Evolutionary conservation across 2,113 vertebrate species (phyloP).

Genomic region (Peromyscus leucopus): DNA sequence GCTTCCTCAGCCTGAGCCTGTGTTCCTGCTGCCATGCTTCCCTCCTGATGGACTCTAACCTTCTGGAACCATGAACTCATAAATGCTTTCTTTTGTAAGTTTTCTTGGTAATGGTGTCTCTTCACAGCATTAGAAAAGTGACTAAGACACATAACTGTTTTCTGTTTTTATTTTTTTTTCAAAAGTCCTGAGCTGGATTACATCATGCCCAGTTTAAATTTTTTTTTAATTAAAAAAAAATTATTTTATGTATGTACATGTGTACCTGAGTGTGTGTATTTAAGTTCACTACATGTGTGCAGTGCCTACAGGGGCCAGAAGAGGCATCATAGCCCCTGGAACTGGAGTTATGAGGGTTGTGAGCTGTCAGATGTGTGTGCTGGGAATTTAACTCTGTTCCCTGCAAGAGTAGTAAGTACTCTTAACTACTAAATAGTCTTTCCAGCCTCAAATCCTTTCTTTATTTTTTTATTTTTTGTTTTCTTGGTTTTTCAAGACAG

Average conservation of each 20-base stretch:
- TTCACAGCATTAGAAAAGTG: neutral
- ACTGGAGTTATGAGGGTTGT: neutral
- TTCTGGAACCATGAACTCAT: neutral
- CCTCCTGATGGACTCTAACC: neutral
- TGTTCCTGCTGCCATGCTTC: neutral
- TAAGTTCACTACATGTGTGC: neutral
- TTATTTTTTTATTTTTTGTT: neutral
- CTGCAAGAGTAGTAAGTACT: neutral
- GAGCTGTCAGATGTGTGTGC: neutral
- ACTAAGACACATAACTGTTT: neutral
- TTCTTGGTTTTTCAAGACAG: too few species aligned
- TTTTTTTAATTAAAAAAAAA: neutral
- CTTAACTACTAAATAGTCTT: neutral
- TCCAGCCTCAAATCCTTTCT: neutral
- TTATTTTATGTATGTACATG: neutral
- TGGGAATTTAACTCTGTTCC: neutral
- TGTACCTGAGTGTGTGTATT: neutral
- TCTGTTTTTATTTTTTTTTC: neutral
- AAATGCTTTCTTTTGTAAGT: neutral
- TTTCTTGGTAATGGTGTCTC: neutral
- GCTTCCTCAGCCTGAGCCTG: neutral
- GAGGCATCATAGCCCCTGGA: neutral
- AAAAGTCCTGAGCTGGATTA: neutral
- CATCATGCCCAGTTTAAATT: neutral
- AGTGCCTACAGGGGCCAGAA: neutral